phyloP scores from a whole-genome alignment of 2,113 vertebrate species.

The Tinamus guttatus region DNA sequence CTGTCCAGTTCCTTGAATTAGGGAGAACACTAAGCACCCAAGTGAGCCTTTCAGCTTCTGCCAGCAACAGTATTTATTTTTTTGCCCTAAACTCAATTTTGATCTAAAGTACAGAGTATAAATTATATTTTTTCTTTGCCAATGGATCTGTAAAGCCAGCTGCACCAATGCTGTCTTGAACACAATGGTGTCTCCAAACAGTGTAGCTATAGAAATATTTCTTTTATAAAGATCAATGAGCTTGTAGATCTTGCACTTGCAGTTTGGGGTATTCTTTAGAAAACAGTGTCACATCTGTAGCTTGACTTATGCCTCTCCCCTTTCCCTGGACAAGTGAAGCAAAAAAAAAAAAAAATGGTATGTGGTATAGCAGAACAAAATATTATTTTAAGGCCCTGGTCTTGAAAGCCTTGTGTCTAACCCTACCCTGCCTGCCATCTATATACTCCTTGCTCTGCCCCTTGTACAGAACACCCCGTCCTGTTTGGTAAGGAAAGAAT shows the following conservation, averaged over 20 bases:
- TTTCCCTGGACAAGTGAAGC: neutral
- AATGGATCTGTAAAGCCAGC: neutral
- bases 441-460: neutral
- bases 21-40: neutral
- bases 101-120: accelerated
- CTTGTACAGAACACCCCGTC: neutral
- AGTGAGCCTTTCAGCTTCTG: neutral
- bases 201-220: neutral
- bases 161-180: neutral
- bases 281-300: neutral
- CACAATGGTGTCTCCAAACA: neutral
- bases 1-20: neutral
- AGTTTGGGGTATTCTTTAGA: neutral
- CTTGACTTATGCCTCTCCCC: neutral
- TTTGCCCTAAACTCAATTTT: neutral
- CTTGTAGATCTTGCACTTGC: neutral
- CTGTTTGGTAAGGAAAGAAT: neutral
- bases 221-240: neutral
- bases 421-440: neutral
- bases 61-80: neutral
- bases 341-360: neutral
- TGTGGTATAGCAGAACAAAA: neutral
- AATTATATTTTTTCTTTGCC: neutral
- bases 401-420: neutral
- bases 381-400: neutral